Percentiles rank a stretch among this genome's conserved stretches.
These are phyloP conservation scores for Pseudomugil gertrudae DNA, from an alignment of 2,797 vertebrate species.

Conservation along the genomic window DNA sequence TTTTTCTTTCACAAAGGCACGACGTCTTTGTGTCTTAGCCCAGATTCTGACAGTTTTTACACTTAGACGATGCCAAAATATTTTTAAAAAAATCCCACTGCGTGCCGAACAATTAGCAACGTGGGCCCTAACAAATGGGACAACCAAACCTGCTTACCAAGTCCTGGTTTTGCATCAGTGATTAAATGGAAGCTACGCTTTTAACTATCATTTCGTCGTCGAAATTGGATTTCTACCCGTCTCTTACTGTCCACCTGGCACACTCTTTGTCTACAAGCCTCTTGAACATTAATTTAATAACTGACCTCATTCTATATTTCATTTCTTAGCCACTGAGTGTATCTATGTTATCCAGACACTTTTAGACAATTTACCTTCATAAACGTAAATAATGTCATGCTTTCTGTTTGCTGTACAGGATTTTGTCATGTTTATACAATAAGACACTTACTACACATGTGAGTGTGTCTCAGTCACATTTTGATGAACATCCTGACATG, in stretches of 20 bases:
- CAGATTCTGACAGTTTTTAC: not conserved
- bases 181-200: not conserved
- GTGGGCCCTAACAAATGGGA: constrained; percentile 37
- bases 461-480: constrained; percentile 42
- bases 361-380: not conserved
- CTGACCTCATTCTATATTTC: constrained; percentile 59
- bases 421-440: not conserved
- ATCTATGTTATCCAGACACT: constrained; percentile 1
- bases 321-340: constrained; percentile 16
- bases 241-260: constrained; percentile 23
- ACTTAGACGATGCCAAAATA: not conserved
- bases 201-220: constrained; percentile 2
- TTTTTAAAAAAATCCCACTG: not conserved
- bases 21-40: not conserved
- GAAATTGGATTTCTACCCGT: not conserved
- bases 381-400: not conserved
- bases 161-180: constrained; percentile 6
- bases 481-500: constrained; percentile 42
- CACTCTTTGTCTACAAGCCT: constrained; percentile 57
- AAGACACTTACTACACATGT: constrained; percentile 11
- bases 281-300: constrained; percentile 37
- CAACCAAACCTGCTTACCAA: constrained; percentile 33
- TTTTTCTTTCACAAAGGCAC: not conserved
- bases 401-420: constrained; percentile 3
- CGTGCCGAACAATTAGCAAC: not conserved